Evolutionary conservation across 2,113 vertebrate genomes (phyloP).

Genomic region (Stegastes partitus): DNA sequence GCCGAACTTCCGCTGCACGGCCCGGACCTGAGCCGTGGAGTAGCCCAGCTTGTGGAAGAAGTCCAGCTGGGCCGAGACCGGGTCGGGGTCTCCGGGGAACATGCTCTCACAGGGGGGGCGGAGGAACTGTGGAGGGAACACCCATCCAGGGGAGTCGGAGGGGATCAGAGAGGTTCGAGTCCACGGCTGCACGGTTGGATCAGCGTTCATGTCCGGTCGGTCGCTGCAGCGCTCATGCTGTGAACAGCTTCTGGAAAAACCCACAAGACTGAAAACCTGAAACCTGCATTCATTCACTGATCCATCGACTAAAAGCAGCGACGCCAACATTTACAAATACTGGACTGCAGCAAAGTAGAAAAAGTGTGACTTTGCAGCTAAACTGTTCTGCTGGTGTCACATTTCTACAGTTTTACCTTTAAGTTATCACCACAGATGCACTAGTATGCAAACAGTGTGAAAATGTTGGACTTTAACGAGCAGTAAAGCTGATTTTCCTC

Average conservation of each 20-base stretch:
- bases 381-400: too few species aligned
- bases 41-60: constrained; percentile 96
- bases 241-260: constrained; percentile 25
- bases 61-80: constrained; percentile 85
- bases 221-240: constrained; percentile 28
- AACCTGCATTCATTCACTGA: too few species aligned
- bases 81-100: constrained; percentile 36
- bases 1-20: constrained; percentile 89
- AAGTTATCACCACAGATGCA: too few species aligned
- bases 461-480: too few species aligned
- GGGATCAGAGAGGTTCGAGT: constrained; percentile 52
- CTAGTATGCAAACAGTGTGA: too few species aligned
- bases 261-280: too few species aligned
- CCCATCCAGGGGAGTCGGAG: constrained; percentile 56
- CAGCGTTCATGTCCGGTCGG: constrained; percentile 72
- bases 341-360: too few species aligned
- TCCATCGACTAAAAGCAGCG: too few species aligned
- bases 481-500: too few species aligned
- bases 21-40: constrained; percentile 86
- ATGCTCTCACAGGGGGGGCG: constrained; percentile 40
- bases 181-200: constrained; percentile 58
- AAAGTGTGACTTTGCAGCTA: too few species aligned
- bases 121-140: constrained; percentile 3
- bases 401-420: too few species aligned
- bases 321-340: too few species aligned